Evolutionary conservation across 1,140 invertebrate species (phyloP).

Genomic region (Tetramorium parvispinum): DNA sequence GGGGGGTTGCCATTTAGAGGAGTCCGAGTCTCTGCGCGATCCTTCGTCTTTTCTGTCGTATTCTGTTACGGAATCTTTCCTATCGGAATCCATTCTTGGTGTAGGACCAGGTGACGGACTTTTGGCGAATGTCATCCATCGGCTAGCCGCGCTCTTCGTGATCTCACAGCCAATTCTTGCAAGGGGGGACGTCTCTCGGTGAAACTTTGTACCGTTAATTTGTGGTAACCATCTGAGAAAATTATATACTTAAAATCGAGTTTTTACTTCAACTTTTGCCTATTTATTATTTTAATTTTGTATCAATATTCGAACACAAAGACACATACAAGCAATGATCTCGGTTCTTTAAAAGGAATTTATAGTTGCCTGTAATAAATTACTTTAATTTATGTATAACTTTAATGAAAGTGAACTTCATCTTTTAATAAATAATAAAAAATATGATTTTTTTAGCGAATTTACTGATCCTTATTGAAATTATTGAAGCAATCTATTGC

Average conservation of each 20-base stretch:
- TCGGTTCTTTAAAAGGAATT: neutral
- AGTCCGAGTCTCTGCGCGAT: constrained; percentile 20
- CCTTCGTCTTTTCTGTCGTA: neutral
- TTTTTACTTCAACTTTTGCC: neutral
- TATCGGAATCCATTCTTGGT: constrained; percentile 59
- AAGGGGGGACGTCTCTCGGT: constrained; percentile 66
- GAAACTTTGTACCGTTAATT: constrained; percentile 65
- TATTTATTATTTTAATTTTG: neutral
- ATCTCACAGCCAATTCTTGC: constrained; percentile 67
- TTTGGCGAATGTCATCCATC: constrained; percentile 76
- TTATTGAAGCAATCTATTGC: neutral
- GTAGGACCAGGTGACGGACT: constrained; percentile 69
- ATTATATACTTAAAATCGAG: neutral
- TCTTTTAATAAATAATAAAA: neutral
- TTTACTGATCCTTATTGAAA: neutral
- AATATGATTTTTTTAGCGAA: neutral
- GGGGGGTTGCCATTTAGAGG: constrained; percentile 69
- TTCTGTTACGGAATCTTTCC: constrained; percentile 45
- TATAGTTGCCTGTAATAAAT: neutral
- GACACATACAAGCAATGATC: neutral
- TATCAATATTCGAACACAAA: neutral
- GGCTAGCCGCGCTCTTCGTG: constrained; percentile 58
- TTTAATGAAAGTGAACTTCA: neutral
- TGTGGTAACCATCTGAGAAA: constrained; percentile 73
- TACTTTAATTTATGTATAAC: neutral